These are phyloP conservation scores for Frankliniella intonsa DNA, from an alignment of 2,888 invertebrate species.

Conservation along the genomic window DNA sequence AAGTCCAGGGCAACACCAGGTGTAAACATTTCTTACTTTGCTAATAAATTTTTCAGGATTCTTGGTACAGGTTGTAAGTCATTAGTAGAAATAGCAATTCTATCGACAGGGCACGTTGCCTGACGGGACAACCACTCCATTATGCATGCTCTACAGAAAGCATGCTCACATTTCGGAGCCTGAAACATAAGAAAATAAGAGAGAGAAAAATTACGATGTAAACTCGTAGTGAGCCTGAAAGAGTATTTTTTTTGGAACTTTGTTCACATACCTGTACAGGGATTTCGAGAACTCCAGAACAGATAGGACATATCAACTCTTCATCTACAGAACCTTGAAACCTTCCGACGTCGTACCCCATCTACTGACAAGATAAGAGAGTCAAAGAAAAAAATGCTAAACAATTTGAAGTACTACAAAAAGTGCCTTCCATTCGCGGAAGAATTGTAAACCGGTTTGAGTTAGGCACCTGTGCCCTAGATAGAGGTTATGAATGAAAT, in stretches of 20 bases:
- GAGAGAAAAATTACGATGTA: background rate
- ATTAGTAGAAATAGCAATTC: slow-evolving; percentile 81
- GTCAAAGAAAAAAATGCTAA: background rate
- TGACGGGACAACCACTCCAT: slow-evolving; percentile 92
- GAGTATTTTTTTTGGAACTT: slow-evolving; percentile 33
- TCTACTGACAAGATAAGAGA: slow-evolving; percentile 44
- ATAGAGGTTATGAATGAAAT: background rate
- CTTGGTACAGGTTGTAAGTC: slow-evolving; percentile 89
- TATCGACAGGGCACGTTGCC: slow-evolving; percentile 91
- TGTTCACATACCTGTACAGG: slow-evolving; percentile 73
- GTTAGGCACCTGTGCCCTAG: background rate
- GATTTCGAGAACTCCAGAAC: slow-evolving; percentile 90
- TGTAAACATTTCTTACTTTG: slow-evolving; percentile 57
- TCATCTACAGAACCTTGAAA: slow-evolving; percentile 96
- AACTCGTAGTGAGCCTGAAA: background rate
- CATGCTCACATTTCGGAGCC: slow-evolving; percentile 95
- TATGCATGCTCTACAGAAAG: slow-evolving; percentile 90
- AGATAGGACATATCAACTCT: slow-evolving; percentile 93
- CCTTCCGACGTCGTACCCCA: slow-evolving; percentile 92
- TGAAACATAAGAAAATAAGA: slow-evolving; percentile 46
- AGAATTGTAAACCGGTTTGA: too few relatives aligned
- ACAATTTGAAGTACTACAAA: too few relatives aligned
- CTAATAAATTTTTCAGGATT: slow-evolving; percentile 85
- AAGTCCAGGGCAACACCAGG: background rate
- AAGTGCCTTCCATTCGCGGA: too few relatives aligned